phyloP scores from a whole-genome alignment of 1,140 invertebrate genomes.

The Aphelenchoides avenae region DNA sequence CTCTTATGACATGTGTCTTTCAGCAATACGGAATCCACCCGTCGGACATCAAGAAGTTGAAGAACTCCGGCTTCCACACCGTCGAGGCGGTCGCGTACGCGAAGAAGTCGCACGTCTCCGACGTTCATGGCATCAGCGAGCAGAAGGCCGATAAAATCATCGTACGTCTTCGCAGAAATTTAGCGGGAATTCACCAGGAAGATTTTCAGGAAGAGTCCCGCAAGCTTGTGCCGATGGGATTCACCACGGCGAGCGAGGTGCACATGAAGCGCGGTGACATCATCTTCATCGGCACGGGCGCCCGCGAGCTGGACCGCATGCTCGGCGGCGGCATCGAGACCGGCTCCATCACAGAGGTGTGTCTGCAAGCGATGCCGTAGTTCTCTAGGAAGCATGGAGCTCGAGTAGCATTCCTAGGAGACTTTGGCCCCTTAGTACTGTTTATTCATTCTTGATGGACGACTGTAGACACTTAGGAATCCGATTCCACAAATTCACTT shows the following conservation, averaged over 20 bases:
- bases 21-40: slow-evolving; percentile 43
- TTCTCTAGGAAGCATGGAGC: background rate
- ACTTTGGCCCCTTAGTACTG: no score
- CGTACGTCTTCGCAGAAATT: slow-evolving; percentile 60
- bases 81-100: slow-evolving; percentile 91
- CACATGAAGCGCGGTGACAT: slow-evolving; percentile 86
- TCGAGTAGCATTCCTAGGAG: background rate
- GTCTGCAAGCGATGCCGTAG: background rate
- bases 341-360: slow-evolving; percentile 88
- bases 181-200: background rate
- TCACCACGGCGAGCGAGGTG: slow-evolving; percentile 91
- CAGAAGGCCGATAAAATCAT: slow-evolving; percentile 93
- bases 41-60: slow-evolving; percentile 85
- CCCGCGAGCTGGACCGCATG: slow-evolving; percentile 85
- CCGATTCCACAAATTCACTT: no score
- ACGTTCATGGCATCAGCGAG: slow-evolving; percentile 94
- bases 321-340: slow-evolving; percentile 91
- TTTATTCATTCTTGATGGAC: no score
- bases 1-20: slow-evolving; percentile 21
- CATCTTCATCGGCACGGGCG: slow-evolving; percentile 70
- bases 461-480: no score
- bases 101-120: slow-evolving; percentile 80
- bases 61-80: slow-evolving; percentile 86
- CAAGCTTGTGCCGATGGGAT: slow-evolving; percentile 92
- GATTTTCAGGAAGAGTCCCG: slow-evolving; percentile 71